Evolutionary conservation across 2,113 vertebrate genomes (phyloP).

Genomic region (Dipodomys ordii): DNA sequence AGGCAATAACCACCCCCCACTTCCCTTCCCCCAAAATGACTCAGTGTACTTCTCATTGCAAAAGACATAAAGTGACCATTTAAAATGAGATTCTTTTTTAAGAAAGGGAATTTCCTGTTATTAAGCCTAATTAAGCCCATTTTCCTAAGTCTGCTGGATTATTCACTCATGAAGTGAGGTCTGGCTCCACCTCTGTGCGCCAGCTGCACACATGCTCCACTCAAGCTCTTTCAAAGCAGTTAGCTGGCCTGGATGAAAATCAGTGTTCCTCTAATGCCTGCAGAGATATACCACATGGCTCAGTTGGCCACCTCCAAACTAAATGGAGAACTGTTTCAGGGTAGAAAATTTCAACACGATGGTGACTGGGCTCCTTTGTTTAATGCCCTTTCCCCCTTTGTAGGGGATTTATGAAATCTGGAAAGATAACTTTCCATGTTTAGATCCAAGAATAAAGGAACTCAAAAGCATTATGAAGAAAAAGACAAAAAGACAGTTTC

Average conservation of each 20-base stretch:
- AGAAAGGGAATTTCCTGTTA: conserved; percentile 60
- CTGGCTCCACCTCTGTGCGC: neutral
- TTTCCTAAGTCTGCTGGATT: conserved; percentile 41
- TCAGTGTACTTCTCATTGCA: conserved; percentile 7
- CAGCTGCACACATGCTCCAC: neutral
- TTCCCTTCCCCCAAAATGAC: neutral
- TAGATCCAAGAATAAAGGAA: conserved; percentile 50
- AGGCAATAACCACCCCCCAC: neutral
- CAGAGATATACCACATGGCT: neutral
- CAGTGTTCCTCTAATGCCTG: neutral
- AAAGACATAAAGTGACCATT: conserved; percentile 50
- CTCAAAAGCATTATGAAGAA: conserved; percentile 35
- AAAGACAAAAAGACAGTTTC: conserved; percentile 23
- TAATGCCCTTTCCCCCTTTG: neutral
- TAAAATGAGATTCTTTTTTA: conserved; percentile 53
- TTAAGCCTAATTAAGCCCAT: conserved; percentile 64
- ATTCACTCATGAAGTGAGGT: neutral
- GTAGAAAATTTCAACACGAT: neutral
- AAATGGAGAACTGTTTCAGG: neutral
- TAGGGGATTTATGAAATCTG: neutral
- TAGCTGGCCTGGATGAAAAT: conserved; percentile 30
- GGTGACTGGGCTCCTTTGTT: conserved; percentile 28
- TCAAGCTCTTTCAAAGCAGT: conserved; percentile 18
- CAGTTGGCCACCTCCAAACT: neutral
- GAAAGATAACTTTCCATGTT: conserved; percentile 42